Evolutionary conservation across 2,888 invertebrate genomes (phyloP).

Genomic region (Drosophila anomalipes): DNA sequence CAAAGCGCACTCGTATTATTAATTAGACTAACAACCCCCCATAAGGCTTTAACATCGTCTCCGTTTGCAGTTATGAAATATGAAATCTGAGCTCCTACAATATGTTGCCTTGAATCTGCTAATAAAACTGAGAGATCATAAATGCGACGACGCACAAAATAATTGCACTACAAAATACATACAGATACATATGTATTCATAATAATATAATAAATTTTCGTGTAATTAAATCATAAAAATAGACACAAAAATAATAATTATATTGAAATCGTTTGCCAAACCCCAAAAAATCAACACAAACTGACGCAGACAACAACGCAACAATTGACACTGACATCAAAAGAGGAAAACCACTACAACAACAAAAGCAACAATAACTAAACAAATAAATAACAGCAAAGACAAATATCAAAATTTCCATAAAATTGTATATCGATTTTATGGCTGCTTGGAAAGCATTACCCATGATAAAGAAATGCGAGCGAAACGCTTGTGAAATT

Average conservation of each 20-base stretch:
- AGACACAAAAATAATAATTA: slow-evolving; percentile 28
- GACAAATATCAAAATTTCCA: slow-evolving; percentile 62
- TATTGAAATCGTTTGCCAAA: slow-evolving; percentile 67
- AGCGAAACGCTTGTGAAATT: slow-evolving; percentile 32
- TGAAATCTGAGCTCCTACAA: slow-evolving; percentile 28
- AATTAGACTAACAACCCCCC: slow-evolving; percentile 71
- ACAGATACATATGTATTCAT: slow-evolving; percentile 16
- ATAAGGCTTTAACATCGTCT: slow-evolving; percentile 11
- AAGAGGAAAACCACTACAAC: slow-evolving; percentile 41
- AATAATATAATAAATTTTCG: slow-evolving; percentile 61
- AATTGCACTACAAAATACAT: slow-evolving; percentile 66
- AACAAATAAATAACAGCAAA: slow-evolving; percentile 28
- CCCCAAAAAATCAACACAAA: slow-evolving; percentile 64
- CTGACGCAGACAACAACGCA: slow-evolving; percentile 54
- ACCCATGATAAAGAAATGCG: slow-evolving; percentile 34
- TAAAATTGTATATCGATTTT: slow-evolving; percentile 69
- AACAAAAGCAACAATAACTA: slow-evolving; percentile 12
- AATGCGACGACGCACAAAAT: slow-evolving; percentile 62
- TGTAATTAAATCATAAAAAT: slow-evolving; percentile 77
- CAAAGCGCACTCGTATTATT: slow-evolving; percentile 55
- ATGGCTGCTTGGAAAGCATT: slow-evolving; percentile 43
- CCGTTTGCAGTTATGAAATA: slow-evolving; percentile 58
- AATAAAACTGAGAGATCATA: slow-evolving; percentile 62
- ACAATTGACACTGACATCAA: slow-evolving; percentile 75
- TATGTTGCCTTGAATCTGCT: slow-evolving; percentile 31